Percentiles rank a stretch among this genome's conserved stretches.
phyloP scores from a whole-genome alignment of 1,140 invertebrate species.

The Heliconius melpomene region DNA sequence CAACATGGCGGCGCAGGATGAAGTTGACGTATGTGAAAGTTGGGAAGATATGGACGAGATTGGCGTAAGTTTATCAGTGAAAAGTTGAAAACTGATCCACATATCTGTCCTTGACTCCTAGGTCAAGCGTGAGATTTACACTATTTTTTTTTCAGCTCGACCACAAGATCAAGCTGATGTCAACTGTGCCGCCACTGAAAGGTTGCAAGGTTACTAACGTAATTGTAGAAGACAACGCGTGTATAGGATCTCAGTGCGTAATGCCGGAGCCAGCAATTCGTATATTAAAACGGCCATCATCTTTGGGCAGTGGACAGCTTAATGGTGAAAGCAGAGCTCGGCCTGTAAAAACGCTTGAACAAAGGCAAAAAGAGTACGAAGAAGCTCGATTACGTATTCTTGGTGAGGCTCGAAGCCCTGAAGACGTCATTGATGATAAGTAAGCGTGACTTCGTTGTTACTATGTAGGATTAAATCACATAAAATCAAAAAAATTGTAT shows the following conservation, averaged over 20 bases:
- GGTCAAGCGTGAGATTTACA: conserved; percentile 35
- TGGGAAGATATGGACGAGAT: conserved; percentile 92
- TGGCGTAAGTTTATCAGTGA: conserved; percentile 72
- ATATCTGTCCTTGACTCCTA: conserved; percentile 23
- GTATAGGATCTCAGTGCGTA: conserved; percentile 78
- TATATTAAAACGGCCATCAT: conserved; percentile 89
- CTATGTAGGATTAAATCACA: neutral
- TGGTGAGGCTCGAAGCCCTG: conserved; percentile 89
- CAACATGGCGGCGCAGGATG: conserved; percentile 78
- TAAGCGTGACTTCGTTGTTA: conserved; percentile 62
- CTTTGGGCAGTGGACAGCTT: conserved; percentile 60
- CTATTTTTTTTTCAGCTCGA: conserved; percentile 70
- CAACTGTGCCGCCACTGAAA: conserved; percentile 69
- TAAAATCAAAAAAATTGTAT: conserved; percentile 1
- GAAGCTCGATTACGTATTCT: conserved; percentile 91
- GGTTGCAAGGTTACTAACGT: conserved; percentile 77
- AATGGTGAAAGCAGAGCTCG: conserved; percentile 84
- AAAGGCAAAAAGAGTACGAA: conserved; percentile 93
- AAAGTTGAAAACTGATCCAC: conserved; percentile 50
- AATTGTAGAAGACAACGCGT: conserved; percentile 77
- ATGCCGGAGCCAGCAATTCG: conserved; percentile 89
- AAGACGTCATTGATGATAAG: conserved; percentile 85
- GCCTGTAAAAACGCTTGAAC: conserved; percentile 92
- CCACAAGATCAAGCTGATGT: conserved; percentile 76
- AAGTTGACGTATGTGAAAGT: conserved; percentile 85